A percentile compares a stretch with the other conserved stretches of the same genome.
Conservation (phyloP, 2,113 vertebrate species). For the Leptobrachium ailaonicum region DNA sequence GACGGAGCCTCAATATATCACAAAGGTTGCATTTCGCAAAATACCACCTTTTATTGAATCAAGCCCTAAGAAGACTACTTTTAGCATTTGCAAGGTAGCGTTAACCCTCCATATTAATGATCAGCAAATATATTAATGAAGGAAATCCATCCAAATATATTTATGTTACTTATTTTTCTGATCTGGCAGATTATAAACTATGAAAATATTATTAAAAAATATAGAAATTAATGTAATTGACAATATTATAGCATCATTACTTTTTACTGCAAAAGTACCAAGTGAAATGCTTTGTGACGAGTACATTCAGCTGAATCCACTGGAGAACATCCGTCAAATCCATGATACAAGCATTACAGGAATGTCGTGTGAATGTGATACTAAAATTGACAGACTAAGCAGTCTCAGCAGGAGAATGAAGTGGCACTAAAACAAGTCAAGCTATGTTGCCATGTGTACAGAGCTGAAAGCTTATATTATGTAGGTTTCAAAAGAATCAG, state of each 20-base stretch:
- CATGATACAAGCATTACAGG: slow-evolving; percentile 55
- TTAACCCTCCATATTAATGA: too few species aligned
- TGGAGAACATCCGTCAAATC: slow-evolving; percentile 58
- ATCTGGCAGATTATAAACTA: too few species aligned
- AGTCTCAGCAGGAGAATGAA: slow-evolving; percentile 43
- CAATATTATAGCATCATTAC: slow-evolving; percentile 16
- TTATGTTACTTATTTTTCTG: too few species aligned
- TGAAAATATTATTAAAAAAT: too few species aligned
- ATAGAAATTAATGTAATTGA: too few species aligned
- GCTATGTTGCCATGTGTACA: slow-evolving; percentile 40
- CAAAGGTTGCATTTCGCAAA: too few species aligned
- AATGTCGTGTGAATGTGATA: slow-evolving; percentile 49
- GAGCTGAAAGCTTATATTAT: slow-evolving; percentile 42
- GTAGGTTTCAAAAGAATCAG: slow-evolving; percentile 20
- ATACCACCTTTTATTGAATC: too few species aligned
- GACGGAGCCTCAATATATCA: too few species aligned
- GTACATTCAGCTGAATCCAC: slow-evolving; percentile 51
- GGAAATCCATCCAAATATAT: too few species aligned
- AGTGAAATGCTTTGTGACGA: slow-evolving; percentile 58
- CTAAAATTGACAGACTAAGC: slow-evolving; percentile 54
- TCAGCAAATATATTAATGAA: too few species aligned
- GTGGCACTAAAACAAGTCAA: slow-evolving; percentile 53
- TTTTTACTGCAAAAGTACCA: slow-evolving; percentile 58
- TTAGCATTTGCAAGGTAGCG: too few species aligned
- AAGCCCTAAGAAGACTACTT: too few species aligned